Base-by-base conservation (phyloP, 2,797 vertebrate genomes). In the Malurus splendens region DNA sequence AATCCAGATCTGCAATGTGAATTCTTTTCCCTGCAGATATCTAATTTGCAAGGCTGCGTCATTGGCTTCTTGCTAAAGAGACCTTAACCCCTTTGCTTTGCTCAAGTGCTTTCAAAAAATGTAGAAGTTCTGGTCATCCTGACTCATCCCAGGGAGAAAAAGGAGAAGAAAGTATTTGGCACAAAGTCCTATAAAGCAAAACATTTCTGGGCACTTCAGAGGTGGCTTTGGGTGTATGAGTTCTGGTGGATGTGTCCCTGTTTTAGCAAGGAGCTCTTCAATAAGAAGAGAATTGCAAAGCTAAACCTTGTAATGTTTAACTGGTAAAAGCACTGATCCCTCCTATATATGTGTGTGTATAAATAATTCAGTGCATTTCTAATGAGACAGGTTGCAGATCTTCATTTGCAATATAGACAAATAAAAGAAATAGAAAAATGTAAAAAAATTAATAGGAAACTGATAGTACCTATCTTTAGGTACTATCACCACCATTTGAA, bases 1-100 rank as follows among this genome's bases (percentile, higher is more conserved):
- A 85, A 57, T 89, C 92, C 90, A 95, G 12, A 76, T 70, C 89
- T 93, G 92, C 90, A 93, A 0, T 73, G 81, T 91, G 77, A 52
- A 76, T 83, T 90, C 77, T 91, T 54, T 89, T 86, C 62, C 68
- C 57, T 94, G 94, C 73, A 78, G 84, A 78, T 83, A 81, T 5
- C 60, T 75, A 30, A 60, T 59, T 85, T 82, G 50, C 60, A 79
- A 23, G 54, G 61, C 87, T 88, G 62, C 5, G 0, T 80, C 68
- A 68, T 13, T 84, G 70, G 72, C 89, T 92, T 73, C 70, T 59
- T 60, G 24, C 45, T 75, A 42, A 77, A 78, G 59, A 85, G 55
- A 75, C 45, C 55, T 56, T 78, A 91, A 77, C 33, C 75, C 47
- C 30, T 86, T 32, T 50, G 30, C 20, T 57, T 86, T 75, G 65